Evolutionary conservation across 2,888 invertebrate species (phyloP).

Genomic region (Parelbella ahira): DNA sequence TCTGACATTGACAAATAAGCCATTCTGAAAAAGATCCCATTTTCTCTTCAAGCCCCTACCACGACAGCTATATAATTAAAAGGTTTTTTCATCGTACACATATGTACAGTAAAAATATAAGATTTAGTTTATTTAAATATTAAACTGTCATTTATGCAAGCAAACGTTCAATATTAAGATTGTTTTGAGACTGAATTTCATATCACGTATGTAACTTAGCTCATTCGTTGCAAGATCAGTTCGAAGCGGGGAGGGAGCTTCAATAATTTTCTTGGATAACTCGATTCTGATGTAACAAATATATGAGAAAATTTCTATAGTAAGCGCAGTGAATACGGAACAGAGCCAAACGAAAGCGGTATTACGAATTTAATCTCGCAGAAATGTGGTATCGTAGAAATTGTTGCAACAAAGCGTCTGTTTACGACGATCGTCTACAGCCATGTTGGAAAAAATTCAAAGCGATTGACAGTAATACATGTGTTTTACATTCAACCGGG

Average conservation of each 20-base stretch:
- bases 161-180: too few relatives aligned
- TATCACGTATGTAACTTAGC: too few relatives aligned
- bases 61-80: slow-evolving; percentile 31
- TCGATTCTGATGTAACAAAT: slow-evolving; percentile 20
- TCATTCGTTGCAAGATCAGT: too few relatives aligned
- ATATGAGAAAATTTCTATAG: slow-evolving; percentile 36
- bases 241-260: too few relatives aligned
- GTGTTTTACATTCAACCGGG: slow-evolving; percentile 20
- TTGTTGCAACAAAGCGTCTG: slow-evolving; percentile 56
- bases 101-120: too few relatives aligned
- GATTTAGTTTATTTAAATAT: too few relatives aligned
- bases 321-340: slow-evolving; percentile 60
- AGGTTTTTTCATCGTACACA: not conserved
- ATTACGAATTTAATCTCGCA: slow-evolving; percentile 77
- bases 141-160: too few relatives aligned
- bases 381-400: slow-evolving; percentile 73
- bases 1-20: slow-evolving; percentile 71
- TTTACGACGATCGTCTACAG: slow-evolving; percentile 51
- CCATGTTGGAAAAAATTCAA: slow-evolving; percentile 33
- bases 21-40: slow-evolving; percentile 63
- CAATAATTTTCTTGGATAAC: slow-evolving; percentile 5
- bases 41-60: slow-evolving; percentile 56
- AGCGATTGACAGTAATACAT: slow-evolving; percentile 29
- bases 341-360: slow-evolving; percentile 62
- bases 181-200: too few relatives aligned